Conservation (phyloP, 2,888 invertebrate genomes). For the Dasysyrphus albostriatus region DNA sequence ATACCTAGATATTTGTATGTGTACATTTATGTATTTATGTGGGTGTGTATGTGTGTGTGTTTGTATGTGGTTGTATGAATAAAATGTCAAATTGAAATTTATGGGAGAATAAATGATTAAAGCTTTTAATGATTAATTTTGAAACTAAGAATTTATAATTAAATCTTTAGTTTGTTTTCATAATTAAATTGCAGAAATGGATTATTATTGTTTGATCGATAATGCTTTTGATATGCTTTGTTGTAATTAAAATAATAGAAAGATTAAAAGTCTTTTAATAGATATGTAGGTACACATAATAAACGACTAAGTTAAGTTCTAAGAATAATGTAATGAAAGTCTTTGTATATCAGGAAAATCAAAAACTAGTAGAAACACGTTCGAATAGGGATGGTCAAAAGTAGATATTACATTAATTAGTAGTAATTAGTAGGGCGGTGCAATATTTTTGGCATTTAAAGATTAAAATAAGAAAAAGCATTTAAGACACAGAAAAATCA, state of each 20-base stretch:
- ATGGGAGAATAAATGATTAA: conserved; percentile 51
- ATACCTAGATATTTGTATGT: too few relatives aligned
- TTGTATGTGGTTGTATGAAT: background rate
- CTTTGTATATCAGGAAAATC: background rate
- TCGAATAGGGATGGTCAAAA: too few relatives aligned
- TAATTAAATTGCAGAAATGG: conserved; percentile 27
- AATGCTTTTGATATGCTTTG: conserved; percentile 9
- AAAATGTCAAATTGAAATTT: conserved; percentile 34
- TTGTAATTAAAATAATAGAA: background rate
- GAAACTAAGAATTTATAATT: conserved; percentile 35
- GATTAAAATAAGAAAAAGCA: too few relatives aligned
- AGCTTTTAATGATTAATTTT: conserved; percentile 32
- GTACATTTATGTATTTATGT: too few relatives aligned
- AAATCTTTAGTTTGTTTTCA: conserved; percentile 18
- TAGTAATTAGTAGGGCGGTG: too few relatives aligned
- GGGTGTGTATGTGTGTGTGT: background rate
- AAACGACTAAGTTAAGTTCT: background rate
- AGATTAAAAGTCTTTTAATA: conserved; percentile 8
- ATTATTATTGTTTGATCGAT: conserved; percentile 10
- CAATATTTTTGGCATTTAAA: too few relatives aligned
- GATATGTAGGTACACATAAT: background rate
- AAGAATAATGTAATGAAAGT: background rate
- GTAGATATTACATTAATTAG: too few relatives aligned
- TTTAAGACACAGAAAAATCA: too few relatives aligned
- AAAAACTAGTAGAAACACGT: too few relatives aligned